Evolutionary conservation across 2,888 invertebrate genomes (phyloP), one percentile per base, ranked within the genome.

Genomic region (Phengaris arion): DNA sequence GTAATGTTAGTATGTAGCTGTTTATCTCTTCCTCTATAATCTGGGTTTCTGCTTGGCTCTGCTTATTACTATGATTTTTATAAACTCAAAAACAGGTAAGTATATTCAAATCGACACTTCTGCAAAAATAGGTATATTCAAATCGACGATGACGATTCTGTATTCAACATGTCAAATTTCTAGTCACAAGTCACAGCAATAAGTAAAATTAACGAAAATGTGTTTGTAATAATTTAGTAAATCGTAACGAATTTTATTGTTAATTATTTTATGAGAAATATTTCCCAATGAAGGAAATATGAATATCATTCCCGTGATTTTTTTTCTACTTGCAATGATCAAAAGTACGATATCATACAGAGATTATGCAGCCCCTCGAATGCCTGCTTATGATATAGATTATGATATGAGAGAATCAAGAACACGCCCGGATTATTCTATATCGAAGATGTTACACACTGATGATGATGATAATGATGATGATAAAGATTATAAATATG

Each of bases 151-250:
- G 52, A 52, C 9, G 4, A 12, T n/a, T 6, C 9, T n/a, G 9
- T 55, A 6, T 64, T 45, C 12, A 64, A 51, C 81, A 83, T 86
- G 89, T 89, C 91, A 92, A 92, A 92, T 90, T 91, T 83, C 78
- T 84, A 89, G 91, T 92, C 84, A 80, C 81, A 83, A 89, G 91
- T 92, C 84, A 80, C 81, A 83, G 81, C 82, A 82, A 78, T 22
- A 22, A 22, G 80, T 82, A 85, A 87, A 83, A 83, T 88, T 90
- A 89, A 83, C 81, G 83, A 82, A 83, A 82, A 82, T 84, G 12
- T 6, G 12, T 35, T 64, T 64, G 10, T 13, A 35, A 45, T 64
- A 35, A 64, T 64, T 35, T 45, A 64, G 7, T 64, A 6, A 45
- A 35, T 64, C 7, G 35, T 13, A 45, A 64, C n/a, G 13, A 12